phyloP scores from a whole-genome alignment of 2,797 vertebrate genomes.

The Tapirus indicus region DNA sequence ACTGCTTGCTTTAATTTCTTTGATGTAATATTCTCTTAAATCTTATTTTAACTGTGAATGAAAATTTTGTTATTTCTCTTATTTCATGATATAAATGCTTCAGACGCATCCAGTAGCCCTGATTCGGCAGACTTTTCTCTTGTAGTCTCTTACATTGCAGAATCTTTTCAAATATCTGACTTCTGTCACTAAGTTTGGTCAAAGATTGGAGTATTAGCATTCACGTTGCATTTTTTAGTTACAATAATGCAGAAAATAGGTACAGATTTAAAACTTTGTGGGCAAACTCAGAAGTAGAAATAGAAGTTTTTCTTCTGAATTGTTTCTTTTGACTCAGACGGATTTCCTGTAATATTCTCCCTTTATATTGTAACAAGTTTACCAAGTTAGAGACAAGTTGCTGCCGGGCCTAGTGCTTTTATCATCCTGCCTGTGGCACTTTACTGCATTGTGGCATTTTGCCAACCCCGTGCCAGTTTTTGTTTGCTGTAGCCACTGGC shows the following conservation, averaged over 20 bases:
- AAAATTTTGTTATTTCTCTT: neutral
- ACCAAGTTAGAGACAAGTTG: neutral
- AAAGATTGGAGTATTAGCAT: neutral
- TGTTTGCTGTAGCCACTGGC: neutral
- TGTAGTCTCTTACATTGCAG: neutral
- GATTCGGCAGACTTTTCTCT: neutral
- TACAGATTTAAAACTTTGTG: neutral
- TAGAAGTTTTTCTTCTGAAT: neutral
- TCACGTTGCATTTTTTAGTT: neutral
- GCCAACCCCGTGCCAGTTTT: neutral
- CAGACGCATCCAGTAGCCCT: neutral
- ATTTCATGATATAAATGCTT: neutral
- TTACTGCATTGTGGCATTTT: neutral
- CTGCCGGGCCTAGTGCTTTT: neutral
- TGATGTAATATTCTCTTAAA: neutral
- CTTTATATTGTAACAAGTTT: neutral
- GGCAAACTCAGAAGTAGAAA: neutral
- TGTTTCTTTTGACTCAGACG: neutral
- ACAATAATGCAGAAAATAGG: neutral
- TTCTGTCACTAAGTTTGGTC: neutral
- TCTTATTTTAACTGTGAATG: neutral
- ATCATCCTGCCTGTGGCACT: neutral
- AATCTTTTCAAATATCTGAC: neutral
- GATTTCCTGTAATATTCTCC: neutral
- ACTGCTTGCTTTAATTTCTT: neutral